Evolutionary conservation across 2,797 vertebrate species (phyloP), one percentile per base, ranked within the genome.

Genomic region (Rhincodon typus): DNA sequence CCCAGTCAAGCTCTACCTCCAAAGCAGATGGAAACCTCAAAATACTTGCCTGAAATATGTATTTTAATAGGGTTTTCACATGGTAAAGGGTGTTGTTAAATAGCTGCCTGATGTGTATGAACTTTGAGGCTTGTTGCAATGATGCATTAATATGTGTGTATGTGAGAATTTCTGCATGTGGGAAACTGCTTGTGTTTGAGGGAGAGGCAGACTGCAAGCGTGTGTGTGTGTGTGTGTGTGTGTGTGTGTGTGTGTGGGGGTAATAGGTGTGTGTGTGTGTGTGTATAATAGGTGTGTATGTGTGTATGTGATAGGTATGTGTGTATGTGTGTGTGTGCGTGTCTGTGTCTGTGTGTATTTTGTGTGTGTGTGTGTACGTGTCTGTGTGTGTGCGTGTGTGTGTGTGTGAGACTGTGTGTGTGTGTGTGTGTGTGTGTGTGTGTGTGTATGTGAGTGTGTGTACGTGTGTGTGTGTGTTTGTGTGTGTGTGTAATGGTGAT

Each of bases 51-150:
- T 62, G 57, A 66, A 38, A n/a, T 91, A 13, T 66, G 79, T 42
- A 34, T 5, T 21, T 57, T 57, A n/a, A 91, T 66, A n/a, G 34
- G 57, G 15, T 91, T 91, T 91, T 91, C 57, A n/a, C 34, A n/a
- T n/a, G 1, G 17, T 21, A 27, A n/a, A 53, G 50, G 42, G 13
- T 90, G 46, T 50, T 90, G 30, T 46, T 84, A 42, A 91, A 30
- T 53, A 30, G 13, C 15, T 27, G 4, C 27, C 53, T 6, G 57
- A 57, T n/a, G 53, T n/a, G 53, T 25, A 57, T 34, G 13, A 46
- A 84, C 23, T 6, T 21, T 46, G 21, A 84, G 21, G 21, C 46
- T 72, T 57, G n/a, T 38, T 96, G 96, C 96, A 96, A 97, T 96
- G 96, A 97, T 97, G 97, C 12, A 62, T 62, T 62, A 10, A 62